Evolutionary conservation across 2,888 invertebrate genomes (phyloP), one percentile per base, ranked within the genome.

Genomic region (Ornithoptera priamus): DNA sequence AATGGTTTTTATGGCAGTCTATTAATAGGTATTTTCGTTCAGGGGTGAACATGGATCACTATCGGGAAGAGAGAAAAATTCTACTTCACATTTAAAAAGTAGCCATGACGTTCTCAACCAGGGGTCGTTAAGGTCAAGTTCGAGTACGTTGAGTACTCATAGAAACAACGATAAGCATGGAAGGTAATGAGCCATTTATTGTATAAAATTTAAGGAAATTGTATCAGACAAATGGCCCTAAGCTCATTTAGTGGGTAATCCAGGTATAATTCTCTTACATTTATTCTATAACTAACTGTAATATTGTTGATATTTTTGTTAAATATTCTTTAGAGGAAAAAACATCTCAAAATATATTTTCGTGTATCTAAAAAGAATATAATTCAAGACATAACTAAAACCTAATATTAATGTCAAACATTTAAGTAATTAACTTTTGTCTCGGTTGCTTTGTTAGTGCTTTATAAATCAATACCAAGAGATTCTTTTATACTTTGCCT

Each of bases 41-140:
- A 90, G 90, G 76, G 80, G 86, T 71, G 92, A 92, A 76, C 88
- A 89, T 74, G 92, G 90, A 70, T 92, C 92, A 72, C 80, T 92
- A 78, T 86, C 86, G 67, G 85, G 92, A 72, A 81, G 89, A 77
- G 92, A 92, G 60, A 91, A 90, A 78, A 88, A 79, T 80, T 77
- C 86, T 18, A 83, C 85, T 62, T 81, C 87, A 57, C 88, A 90
- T 75, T 78, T 77, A 59, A 90, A 90, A 82, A 87, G 72, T 72
- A 84, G 78, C 70, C 86, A 87, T 73, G 91, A 91, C 67, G 86
- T 75, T 72, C 83, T 85, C 74, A 87, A 83, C 72, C 92, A 90
- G 78, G 94, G 94, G 68, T 94, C 94, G 61, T 92, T 94, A 63
- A 89, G 94, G 75, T 94, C 94, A 66, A 94, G 81, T 77, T 91